Evolutionary conservation across 2,113 vertebrate genomes (phyloP), one percentile per base, ranked within the genome.

Genomic region (Eira barbara): DNA sequence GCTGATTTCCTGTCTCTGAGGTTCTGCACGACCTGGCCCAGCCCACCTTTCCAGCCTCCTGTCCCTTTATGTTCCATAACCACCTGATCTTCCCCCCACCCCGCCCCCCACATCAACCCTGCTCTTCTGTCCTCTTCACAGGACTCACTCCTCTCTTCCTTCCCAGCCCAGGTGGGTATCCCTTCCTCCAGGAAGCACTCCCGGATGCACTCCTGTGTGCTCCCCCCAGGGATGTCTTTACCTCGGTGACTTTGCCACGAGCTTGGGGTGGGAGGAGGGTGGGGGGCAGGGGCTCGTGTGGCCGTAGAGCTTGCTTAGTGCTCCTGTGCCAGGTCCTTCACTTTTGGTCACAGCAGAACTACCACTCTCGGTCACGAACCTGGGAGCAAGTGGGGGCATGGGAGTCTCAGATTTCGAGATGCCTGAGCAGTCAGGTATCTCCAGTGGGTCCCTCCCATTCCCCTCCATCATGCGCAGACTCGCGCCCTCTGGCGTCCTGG

Each of bases 211-310:
- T 25, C 59, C 59, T 61, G 39, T 23, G 23, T 76, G 73, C 39
- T 45, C 13, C 39, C 61, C 65, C 3, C 3, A 0, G 55, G 52
- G 10, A n/a, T 34, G 39, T 52, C 47, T 81, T 18, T 47, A 82
- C n/a, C 13, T 0, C 1, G 1, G 20, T 23, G 52, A 8, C 20
- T 9, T 11, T 20, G 61, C 34, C 20, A 3, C 4, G 12, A 31
- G 61, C 27, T 63, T 29, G 12, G 4, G 61, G 12, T 4, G 13
- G 61, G 27, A 29, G 61, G 25, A 4, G 11, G 27, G 61, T 2
- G 61, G 13, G 63, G 49, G 14, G 10, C 1, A 0, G 69, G 87
- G 36, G 4, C 25, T 12, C 14, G 47, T 6, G 14, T 8, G 61
- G 69, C 11, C 0, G 36, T 18, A 29, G n/a, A 6, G n/a, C 5